phyloP scores from a whole-genome alignment of 2,113 vertebrate species.

The Saguinus midas region DNA sequence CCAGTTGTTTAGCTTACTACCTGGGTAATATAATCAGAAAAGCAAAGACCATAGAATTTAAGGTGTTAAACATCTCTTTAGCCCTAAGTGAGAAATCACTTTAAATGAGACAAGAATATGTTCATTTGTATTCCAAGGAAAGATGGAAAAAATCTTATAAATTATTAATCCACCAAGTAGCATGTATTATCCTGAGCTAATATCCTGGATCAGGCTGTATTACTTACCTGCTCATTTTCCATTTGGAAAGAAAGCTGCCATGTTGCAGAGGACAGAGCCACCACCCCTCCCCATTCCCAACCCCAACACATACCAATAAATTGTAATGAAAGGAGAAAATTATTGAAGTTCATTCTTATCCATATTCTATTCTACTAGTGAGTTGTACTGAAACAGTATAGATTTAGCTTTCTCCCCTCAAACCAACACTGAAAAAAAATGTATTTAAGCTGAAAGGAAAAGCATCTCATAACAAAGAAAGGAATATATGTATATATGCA shows the following conservation, averaged over 20 bases:
- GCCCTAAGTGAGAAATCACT: constrained; percentile 71
- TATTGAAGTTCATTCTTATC: neutral
- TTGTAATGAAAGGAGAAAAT: neutral
- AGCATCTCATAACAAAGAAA: neutral
- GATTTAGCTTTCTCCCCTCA: neutral
- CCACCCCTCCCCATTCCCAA: neutral
- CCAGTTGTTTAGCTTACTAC: constrained; percentile 62
- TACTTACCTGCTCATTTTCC: constrained; percentile 15
- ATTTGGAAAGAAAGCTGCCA: neutral
- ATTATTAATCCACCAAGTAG: constrained; percentile 73
- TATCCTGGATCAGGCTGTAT: constrained; percentile 28
- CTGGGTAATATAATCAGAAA: constrained; percentile 69
- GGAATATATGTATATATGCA: neutral
- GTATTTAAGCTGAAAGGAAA: constrained; percentile 26
- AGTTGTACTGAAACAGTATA: neutral
- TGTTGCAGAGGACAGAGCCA: neutral
- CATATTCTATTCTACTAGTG: neutral
- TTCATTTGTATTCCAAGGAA: constrained; percentile 78
- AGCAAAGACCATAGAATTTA: constrained; percentile 64
- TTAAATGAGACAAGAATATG: constrained; percentile 46
- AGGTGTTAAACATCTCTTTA: constrained; percentile 68
- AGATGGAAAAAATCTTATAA: constrained; percentile 64
- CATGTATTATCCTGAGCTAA: constrained; percentile 18
- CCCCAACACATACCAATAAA: neutral
- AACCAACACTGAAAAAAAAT: neutral